Base-by-base conservation (phyloP, 2,797 vertebrate genomes). In the Babyrousa celebensis region DNA sequence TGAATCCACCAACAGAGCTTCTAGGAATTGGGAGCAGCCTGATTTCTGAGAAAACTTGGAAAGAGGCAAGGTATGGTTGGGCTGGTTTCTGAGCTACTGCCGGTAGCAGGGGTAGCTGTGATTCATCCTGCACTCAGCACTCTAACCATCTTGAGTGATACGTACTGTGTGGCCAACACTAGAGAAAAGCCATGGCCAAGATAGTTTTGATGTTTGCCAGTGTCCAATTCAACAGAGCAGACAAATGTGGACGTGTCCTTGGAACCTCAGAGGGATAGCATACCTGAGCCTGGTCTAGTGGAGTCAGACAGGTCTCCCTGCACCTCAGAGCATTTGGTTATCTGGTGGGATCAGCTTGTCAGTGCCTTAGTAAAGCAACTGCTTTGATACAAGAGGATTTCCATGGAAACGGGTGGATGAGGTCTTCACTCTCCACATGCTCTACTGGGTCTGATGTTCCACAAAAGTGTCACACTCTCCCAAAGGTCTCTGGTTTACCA, bases 1-100 rank as follows among this genome's bases (percentile, higher is more conserved):
- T 78, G 75, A 97, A 96, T 97, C 94, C 70, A 79, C 97, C 96
- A 96, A n/a, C 36, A 68, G 95, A 92, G 36, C 67, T 91, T 95
- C 72, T 91, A 75, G 83, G 72, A 40, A 78, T 9, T 56, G 8
- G 72, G 3, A 84, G 23, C 7, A 60, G 32, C 17, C 23, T 86
- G 79, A 84, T 90, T 93, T 94, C 92, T 71, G 18, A 89, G 48
- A 65, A 94, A 79, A 15, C 80, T 85, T 91, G 32, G 75, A 87
- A 95, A 36, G 25, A 82, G 62, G 32, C 36, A 83, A 56, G 40
- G 12, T 36, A 4, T n/a, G 2, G 27, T 77, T 71, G n/a, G n/a
- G 48, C 23, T 70, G 54, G 74, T 43, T 60, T 94, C 87, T 93
- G 54, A 23, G 36, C 75, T 91, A 63, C 36, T 25, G 43, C 7